These are phyloP conservation scores for Scaptomyza montana DNA, from an alignment of 1,140 invertebrate species.

Conservation along the genomic window DNA sequence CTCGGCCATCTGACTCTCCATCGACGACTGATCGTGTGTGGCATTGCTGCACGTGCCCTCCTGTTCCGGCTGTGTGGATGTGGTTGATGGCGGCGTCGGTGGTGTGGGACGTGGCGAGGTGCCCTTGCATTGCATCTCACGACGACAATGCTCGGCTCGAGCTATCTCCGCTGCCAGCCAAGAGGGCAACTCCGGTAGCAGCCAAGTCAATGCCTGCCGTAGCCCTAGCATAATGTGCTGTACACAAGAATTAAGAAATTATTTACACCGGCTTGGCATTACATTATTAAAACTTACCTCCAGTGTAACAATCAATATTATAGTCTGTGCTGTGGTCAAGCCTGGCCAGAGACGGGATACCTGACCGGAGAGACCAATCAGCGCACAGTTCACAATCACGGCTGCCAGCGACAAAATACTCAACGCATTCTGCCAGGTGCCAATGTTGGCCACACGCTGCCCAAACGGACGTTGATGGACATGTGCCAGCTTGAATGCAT, in stretches of 20 bases:
- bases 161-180: constrained; percentile 96
- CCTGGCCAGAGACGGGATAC: constrained; percentile 94
- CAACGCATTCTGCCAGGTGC: constrained; percentile 98
- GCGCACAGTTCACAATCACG: constrained; percentile 96
- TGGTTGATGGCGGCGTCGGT: constrained; percentile 80
- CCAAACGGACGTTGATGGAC: constrained; percentile 97
- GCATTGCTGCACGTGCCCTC: constrained; percentile 49
- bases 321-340: constrained; percentile 92
- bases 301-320: constrained; percentile 93
- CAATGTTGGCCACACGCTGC: constrained; percentile 95
- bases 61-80: constrained; percentile 79
- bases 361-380: constrained; percentile 96
- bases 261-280: neutral
- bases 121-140: constrained; percentile 87
- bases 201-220: constrained; percentile 89
- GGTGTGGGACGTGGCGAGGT: constrained; percentile 81
- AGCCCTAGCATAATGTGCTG: constrained; percentile 94
- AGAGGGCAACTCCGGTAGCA: constrained; percentile 95
- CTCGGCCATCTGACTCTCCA: constrained; percentile 78
- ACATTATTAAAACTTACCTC: constrained; percentile 85
- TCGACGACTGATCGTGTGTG: constrained; percentile 74
- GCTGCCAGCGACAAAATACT: constrained; percentile 96
- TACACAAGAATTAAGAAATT: neutral
- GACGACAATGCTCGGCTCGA: constrained; percentile 91
- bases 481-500: constrained; percentile 98